Conservation (phyloP, 2,113 vertebrate species). For the Otocyon megalotis region DNA sequence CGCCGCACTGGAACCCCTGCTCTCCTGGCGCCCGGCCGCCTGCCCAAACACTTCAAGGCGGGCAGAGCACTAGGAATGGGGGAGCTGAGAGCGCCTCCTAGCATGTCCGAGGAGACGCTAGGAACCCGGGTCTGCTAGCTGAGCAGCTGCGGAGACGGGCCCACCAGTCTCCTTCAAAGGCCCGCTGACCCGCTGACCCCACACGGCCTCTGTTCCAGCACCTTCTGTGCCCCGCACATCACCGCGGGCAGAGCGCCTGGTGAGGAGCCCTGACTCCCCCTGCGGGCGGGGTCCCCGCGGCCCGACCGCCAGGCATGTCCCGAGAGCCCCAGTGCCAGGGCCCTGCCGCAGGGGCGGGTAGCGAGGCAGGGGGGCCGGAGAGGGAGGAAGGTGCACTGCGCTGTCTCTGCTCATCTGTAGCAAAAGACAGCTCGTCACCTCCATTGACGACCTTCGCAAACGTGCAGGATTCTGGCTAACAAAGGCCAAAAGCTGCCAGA, state of each 20-base stretch:
- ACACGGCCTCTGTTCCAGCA: neutral
- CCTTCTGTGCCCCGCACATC: neutral
- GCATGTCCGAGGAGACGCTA: no score
- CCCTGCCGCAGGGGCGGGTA: no score
- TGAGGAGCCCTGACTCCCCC: no score
- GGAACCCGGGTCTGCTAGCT: neutral
- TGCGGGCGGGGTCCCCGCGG: neutral
- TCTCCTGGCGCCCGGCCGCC: slow-evolving; percentile 24
- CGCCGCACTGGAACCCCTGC: slow-evolving; percentile 66
- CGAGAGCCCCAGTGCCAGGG: neutral
- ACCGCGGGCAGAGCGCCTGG: no score
- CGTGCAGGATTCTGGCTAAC: neutral
- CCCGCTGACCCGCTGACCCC: no score
- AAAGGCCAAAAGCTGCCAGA: slow-evolving; percentile 13
- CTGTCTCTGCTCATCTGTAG: neutral
- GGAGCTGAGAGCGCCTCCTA: slow-evolving; percentile 53
- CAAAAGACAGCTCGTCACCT: neutral
- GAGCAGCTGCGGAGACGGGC: neutral
- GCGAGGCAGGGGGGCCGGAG: no score
- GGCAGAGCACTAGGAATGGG: slow-evolving; percentile 42
- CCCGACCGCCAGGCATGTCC: neutral
- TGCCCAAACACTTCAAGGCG: slow-evolving; percentile 81
- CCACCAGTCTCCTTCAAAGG: neutral
- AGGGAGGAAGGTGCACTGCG: no score
- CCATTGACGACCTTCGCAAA: neutral